Base-by-base conservation (phyloP, 2,888 invertebrate genomes). In the Rhodophaea formosa region DNA sequence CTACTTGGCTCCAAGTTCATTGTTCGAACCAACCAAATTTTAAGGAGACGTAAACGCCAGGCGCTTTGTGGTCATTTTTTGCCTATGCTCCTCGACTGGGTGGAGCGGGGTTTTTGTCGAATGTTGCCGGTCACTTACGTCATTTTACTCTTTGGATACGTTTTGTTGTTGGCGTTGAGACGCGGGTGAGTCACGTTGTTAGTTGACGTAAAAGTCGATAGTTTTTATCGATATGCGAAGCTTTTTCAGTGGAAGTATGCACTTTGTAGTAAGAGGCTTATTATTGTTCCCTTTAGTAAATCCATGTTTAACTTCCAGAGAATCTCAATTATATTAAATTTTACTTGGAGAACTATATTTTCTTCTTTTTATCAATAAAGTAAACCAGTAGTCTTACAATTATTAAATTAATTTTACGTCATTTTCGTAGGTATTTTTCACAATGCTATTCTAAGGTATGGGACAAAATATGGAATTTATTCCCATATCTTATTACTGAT, bases 1-100 rank as follows among this genome's bases (percentile, higher is more conserved):
- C 90, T 91, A 90, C 88, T 90, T 89, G 82, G 84, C 84, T 84
- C 82, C 86, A 88, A 86, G 90, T 90, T 91, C 90, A 90, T 91
- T 91, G 90, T 91, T 90, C 89, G 79, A 69, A 58, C 56, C 60
- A 49, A 62, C 66, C 51, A 70, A 74, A 68, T 70, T 71, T 65
- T 63, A 72, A 75, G 62, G 69, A 64, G 88, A 69, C 84, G 72
- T 84, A 89, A 87, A 73, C 80, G 87, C 83, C 88, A 70, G 72
- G 74, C 77, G 79, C 74, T 80, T 72, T 64, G 70, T 68, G 65
- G 59, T 63, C 59, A 72, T 77, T 88, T 88, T 87, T 85, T 84
- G 77, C 71, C 70, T 80, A 83, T 79, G 80, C 79, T 78, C 79
- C 80, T 82, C 79, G 62, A 64, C 59, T 61, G 72, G 73, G 76